Conservation (phyloP, 92 coral and sea anemone species). For the Phymanthus crucifer region DNA sequence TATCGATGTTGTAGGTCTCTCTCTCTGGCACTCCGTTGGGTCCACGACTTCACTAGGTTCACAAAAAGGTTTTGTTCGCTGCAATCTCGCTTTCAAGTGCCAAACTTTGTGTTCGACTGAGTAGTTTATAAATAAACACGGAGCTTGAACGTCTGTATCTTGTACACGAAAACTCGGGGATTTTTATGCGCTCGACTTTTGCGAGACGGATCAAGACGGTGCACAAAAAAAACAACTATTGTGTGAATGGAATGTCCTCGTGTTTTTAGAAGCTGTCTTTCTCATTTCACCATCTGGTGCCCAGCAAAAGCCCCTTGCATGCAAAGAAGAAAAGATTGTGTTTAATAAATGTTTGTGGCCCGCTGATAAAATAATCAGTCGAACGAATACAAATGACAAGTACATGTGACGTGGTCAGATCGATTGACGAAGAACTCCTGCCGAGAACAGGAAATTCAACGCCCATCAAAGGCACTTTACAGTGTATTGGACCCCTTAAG, state of each 20-base stretch:
- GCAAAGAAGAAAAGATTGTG: conserved; percentile 7
- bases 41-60: not conserved
- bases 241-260: not conserved
- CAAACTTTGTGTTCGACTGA: not conserved
- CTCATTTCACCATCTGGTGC: conserved; percentile 3
- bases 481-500: conserved; percentile 26
- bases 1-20: not conserved
- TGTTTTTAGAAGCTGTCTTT: not conserved
- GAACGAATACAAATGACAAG: conserved; percentile 25
- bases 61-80: not conserved
- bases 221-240: not conserved
- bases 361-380: conserved; percentile 20
- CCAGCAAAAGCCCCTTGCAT: conserved; percentile 1
- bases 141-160: not conserved
- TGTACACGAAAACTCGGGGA: not conserved
- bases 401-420: conserved; percentile 30
- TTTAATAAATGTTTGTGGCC: conserved; percentile 25
- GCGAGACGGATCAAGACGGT: not conserved
- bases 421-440: conserved; percentile 36
- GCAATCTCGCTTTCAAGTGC: not conserved
- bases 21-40: not conserved
- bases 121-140: not conserved
- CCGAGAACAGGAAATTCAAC: conserved; percentile 38
- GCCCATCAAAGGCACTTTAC: conserved; percentile 39
- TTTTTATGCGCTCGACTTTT: not conserved